phyloP scores from a whole-genome alignment of 2,797 vertebrate genomes.

The Amblyraja radiata region DNA sequence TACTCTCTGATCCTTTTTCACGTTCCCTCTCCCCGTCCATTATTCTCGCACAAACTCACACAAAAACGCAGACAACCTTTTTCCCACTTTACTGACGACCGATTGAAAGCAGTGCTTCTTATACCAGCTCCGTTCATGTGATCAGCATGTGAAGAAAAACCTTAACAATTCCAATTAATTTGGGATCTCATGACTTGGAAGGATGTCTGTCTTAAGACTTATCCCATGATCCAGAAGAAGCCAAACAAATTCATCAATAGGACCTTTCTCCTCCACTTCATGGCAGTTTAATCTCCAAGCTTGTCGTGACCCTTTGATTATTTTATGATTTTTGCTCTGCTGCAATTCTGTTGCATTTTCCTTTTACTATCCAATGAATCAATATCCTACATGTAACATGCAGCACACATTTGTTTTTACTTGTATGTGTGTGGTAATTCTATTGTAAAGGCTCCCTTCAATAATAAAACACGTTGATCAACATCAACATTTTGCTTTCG shows the following conservation, averaged over 20 bases:
- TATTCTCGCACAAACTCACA: neutral
- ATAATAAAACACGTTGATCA: neutral
- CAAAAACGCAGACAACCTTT: neutral
- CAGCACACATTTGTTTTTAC: neutral
- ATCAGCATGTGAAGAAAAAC: conserved; percentile 52
- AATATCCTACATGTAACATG: neutral
- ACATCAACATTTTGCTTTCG: neutral
- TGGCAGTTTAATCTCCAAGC: neutral
- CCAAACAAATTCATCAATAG: conserved; percentile 30
- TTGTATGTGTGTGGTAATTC: neutral
- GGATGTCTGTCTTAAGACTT: conserved; percentile 29
- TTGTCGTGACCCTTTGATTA: neutral
- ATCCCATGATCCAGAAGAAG: conserved; percentile 21
- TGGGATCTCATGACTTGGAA: conserved; percentile 33
- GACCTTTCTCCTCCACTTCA: neutral
- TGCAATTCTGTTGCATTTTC: neutral
- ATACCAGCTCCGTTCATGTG: conserved; percentile 49
- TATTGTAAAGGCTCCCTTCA: neutral
- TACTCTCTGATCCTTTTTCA: neutral
- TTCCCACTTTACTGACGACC: neutral
- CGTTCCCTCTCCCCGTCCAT: neutral
- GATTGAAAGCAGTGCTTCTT: conserved; percentile 43
- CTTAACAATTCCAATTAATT: conserved; percentile 37
- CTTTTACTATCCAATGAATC: neutral
- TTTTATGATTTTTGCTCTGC: neutral